A percentile compares a stretch with the other conserved stretches of the same genome.
Evolutionary conservation across 2,113 vertebrate species (phyloP).

Genomic region (Sisor rabdophorus): DNA sequence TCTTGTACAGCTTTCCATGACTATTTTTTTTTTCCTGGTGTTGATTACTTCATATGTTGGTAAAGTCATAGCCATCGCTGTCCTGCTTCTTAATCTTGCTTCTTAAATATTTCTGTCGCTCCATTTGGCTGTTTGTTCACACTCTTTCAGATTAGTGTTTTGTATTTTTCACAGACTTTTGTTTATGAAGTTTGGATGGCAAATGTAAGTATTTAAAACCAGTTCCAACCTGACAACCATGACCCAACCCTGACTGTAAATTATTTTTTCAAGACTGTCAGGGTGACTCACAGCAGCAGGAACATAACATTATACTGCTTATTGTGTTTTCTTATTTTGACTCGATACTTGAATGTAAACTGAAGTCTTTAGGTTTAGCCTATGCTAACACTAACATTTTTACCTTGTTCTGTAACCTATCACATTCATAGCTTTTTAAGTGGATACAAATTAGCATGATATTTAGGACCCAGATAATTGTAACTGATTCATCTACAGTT

Average conservation of each 20-base stretch:
- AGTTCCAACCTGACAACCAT: not conserved
- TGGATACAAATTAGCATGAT: no score
- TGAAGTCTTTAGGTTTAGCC: no score
- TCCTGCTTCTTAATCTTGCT: no score
- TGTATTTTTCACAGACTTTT: not conserved
- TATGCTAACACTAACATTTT: no score
- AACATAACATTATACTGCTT: not conserved
- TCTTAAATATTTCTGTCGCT: not conserved
- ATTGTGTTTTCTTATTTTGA: not conserved
- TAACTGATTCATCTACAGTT: constrained; percentile 8
- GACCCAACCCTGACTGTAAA: not conserved
- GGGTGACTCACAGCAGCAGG: not conserved
- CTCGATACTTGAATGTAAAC: not conserved
- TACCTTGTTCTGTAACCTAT: no score
- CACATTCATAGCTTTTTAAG: no score
- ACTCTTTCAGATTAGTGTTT: not conserved
- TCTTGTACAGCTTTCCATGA: no score
- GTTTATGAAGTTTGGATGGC: no score
- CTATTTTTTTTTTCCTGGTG: no score
- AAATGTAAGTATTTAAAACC: not conserved
- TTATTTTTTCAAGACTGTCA: not conserved
- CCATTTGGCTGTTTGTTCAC: not conserved
- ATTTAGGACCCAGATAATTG: no score
- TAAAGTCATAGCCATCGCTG: no score
- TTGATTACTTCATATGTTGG: no score